Evolutionary conservation across 2,888 invertebrate species (phyloP).

Genomic region (Drosophila peninsularis): DNA sequence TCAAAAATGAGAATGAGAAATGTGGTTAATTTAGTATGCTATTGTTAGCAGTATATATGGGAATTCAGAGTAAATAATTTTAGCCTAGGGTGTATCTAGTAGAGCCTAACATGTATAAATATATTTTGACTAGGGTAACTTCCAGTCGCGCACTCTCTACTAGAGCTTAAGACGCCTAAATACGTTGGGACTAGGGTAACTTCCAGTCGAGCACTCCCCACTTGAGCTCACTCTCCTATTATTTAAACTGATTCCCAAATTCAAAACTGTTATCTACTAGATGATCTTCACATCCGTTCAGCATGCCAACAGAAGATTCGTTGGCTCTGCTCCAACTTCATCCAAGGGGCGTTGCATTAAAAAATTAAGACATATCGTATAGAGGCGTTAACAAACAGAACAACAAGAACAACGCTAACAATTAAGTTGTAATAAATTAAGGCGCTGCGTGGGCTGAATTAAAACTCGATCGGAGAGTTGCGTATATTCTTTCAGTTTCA

Average conservation of each 20-base stretch:
- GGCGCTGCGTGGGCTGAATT: slow-evolving; percentile 61
- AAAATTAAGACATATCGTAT: slow-evolving; percentile 63
- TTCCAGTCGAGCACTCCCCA: neutral
- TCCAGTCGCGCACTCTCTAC: neutral
- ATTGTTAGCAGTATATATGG: neutral
- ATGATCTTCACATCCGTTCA: slow-evolving; percentile 16
- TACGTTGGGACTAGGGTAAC: neutral
- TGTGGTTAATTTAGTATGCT: neutral
- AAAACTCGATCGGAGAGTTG: slow-evolving; percentile 17
- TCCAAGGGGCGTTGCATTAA: slow-evolving; percentile 36
- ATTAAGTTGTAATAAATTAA: slow-evolving; percentile 76
- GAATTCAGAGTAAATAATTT: neutral
- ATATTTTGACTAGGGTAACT: too few relatives aligned
- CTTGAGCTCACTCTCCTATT: too few relatives aligned
- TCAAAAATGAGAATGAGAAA: neutral
- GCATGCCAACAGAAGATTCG: slow-evolving; percentile 4
- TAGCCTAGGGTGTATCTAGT: too few relatives aligned
- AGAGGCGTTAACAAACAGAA: slow-evolving; percentile 36
- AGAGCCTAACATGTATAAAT: too few relatives aligned
- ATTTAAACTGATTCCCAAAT: neutral
- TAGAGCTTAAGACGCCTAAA: too few relatives aligned
- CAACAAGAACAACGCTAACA: slow-evolving; percentile 51
- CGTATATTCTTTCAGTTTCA: neutral
- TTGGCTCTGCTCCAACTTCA: slow-evolving; percentile 15
- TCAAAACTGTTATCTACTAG: slow-evolving; percentile 1